Evolutionary conservation across 2,113 vertebrate genomes (phyloP).

Genomic region (Crotophaga sulcirostris): DNA sequence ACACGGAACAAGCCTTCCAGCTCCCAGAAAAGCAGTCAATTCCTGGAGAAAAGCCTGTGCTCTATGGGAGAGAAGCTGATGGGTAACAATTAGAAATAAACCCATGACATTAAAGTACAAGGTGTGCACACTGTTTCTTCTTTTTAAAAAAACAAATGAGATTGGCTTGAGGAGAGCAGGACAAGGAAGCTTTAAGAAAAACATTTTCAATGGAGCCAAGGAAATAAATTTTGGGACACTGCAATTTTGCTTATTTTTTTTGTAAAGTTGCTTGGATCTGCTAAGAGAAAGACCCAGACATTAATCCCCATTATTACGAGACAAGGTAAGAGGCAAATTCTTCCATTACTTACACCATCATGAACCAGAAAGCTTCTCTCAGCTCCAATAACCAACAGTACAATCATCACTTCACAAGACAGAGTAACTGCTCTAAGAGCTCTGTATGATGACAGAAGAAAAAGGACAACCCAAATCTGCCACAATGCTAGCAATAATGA

Average conservation of each 20-base stretch:
- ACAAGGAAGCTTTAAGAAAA: background rate
- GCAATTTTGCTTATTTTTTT: background rate
- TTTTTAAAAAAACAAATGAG: background rate
- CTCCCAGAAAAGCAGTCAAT: background rate
- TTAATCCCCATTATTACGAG: background rate
- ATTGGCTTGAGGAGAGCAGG: background rate
- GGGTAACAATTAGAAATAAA: background rate
- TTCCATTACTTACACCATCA: background rate
- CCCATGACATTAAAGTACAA: background rate
- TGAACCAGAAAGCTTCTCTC: background rate
- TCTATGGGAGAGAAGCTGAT: background rate
- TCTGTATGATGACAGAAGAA: fast-evolving
- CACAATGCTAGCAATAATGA: background rate
- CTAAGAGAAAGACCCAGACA: background rate
- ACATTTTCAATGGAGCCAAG: background rate
- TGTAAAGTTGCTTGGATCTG: background rate
- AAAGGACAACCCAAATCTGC: background rate
- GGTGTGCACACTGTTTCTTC: background rate
- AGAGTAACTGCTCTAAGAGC: background rate
- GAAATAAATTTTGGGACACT: background rate
- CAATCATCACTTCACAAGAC: background rate
- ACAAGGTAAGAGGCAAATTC: background rate
- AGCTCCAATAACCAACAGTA: background rate
- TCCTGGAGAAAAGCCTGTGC: background rate
- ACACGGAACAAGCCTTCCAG: background rate